Evolutionary conservation across 1,140 invertebrate genomes (phyloP).

Genomic region (Hycleus phaleratus): DNA sequence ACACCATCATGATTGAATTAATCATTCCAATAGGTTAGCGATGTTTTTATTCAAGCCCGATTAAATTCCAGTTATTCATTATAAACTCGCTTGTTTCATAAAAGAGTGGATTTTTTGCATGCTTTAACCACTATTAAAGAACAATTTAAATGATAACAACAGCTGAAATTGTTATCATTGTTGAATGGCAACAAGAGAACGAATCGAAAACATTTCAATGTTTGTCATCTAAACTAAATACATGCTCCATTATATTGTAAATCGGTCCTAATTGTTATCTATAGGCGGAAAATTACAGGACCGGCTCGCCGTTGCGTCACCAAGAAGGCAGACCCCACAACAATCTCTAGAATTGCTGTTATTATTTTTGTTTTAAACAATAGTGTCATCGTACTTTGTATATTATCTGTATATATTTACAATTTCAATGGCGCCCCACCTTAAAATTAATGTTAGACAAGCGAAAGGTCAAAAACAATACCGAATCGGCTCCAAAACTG

Average conservation of each 20-base stretch:
- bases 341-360: slow-evolving; percentile 1
- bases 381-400: slow-evolving; percentile 11
- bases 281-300: slow-evolving; percentile 14
- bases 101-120: neutral
- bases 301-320: slow-evolving; percentile 13
- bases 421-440: slow-evolving; percentile 8
- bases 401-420: slow-evolving; percentile 1
- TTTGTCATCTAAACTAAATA: slow-evolving; percentile 5
- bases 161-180: slow-evolving; percentile 5
- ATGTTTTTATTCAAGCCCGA: neutral
- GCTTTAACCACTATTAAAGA: neutral
- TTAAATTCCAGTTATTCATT: neutral
- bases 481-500: no score
- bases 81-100: neutral
- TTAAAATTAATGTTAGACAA: neutral
- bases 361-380: slow-evolving; percentile 3
- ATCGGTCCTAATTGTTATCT: slow-evolving; percentile 8
- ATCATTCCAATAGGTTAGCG: slow-evolving; percentile 10
- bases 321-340: slow-evolving; percentile 12
- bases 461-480: no score
- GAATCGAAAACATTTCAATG: neutral
- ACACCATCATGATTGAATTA: slow-evolving; percentile 13
- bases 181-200: slow-evolving; percentile 2
- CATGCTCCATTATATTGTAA: slow-evolving; percentile 9
- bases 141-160: neutral